Conservation (phyloP, 2,888 invertebrate species). For the Xanthorhoe spadicearia region DNA sequence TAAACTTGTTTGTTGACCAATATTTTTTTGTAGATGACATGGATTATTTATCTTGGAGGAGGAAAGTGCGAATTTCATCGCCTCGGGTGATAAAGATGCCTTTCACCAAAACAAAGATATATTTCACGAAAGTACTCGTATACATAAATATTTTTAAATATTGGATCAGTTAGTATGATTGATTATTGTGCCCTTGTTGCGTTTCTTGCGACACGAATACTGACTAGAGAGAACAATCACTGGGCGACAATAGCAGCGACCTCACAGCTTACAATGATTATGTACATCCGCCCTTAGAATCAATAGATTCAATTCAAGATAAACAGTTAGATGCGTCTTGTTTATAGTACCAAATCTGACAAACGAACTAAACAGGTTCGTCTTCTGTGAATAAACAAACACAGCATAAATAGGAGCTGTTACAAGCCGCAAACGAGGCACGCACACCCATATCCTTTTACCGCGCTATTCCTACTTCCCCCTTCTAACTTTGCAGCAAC, state of each 20-base stretch:
- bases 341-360: conserved; percentile 27
- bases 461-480: conserved; percentile 30
- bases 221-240: conserved; percentile 36
- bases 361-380: conserved; percentile 25
- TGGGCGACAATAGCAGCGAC: conserved; percentile 35
- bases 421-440: conserved; percentile 39
- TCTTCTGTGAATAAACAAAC: conserved; percentile 42
- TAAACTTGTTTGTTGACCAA: conserved; percentile 44
- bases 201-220: conserved; percentile 10
- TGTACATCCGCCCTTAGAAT: conserved; percentile 42
- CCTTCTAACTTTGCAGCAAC: conserved; percentile 35
- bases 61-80: conserved; percentile 33
- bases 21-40: conserved; percentile 42
- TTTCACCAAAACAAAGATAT: conserved; percentile 26
- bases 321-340: conserved; percentile 27
- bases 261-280: conserved; percentile 40
- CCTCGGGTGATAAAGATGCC: conserved; percentile 11
- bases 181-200: conserved; percentile 17
- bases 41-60: conserved; percentile 38
- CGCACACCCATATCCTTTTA: conserved; percentile 40
- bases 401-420: conserved; percentile 41
- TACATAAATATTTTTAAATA: conserved; percentile 5
- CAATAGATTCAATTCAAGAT: conserved; percentile 34
- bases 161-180: conserved; percentile 1
- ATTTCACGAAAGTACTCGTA: conserved; percentile 7